Base-by-base conservation (phyloP, 1,140 invertebrate genomes). In the Drosophila lacteicornis region DNA sequence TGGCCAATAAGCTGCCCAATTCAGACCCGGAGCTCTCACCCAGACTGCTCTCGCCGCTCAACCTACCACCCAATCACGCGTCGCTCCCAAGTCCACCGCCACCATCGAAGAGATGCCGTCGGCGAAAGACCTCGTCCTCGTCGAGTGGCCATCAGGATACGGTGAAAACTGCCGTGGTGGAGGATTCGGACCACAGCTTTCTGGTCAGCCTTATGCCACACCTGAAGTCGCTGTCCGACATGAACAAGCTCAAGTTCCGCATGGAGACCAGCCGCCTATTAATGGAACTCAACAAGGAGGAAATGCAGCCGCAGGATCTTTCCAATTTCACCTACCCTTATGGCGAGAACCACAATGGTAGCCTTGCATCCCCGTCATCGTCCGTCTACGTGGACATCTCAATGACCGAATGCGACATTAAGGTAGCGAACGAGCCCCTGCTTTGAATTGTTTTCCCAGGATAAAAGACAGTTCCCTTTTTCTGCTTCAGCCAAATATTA, bases 341-440 rank as follows among this genome's bases (percentile, higher is more conserved):
- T 55, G 33, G 3, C 9, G 51, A 38, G 0, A 55, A 5, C 0
- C 4, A 56, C 22, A 66, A 63, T 33, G 69, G 40, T 15, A 51
- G 42, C 13, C 8, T 25, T 0, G 2, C 15, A 12, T 63, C 65
- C 12, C 65, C 60, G 9, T 55, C 49, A 7, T 19, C 47, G 11
- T 66, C 61, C 9, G 58, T n/a, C 8, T 76, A 47, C 42, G 33
- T 75, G 3, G 63, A 91, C 11, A 77, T 71, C 25, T 81, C 80
- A 1, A 60, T 73, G 36, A 51, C 90, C 19, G 85, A 90, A 43
- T 90, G 82, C 30, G 85, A 90, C 58, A 82, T 90, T 47, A 90
- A 90, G 42, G 90, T 90, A 55, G 85, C 85, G 57, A 90, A 90
- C 51, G 85, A 90, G 15, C 49, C 78, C 19, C 9, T 90, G 33